Evolutionary conservation across 2,113 vertebrate genomes (phyloP), one percentile per base, ranked within the genome.

Genomic region (Anguilla rostrata): DNA sequence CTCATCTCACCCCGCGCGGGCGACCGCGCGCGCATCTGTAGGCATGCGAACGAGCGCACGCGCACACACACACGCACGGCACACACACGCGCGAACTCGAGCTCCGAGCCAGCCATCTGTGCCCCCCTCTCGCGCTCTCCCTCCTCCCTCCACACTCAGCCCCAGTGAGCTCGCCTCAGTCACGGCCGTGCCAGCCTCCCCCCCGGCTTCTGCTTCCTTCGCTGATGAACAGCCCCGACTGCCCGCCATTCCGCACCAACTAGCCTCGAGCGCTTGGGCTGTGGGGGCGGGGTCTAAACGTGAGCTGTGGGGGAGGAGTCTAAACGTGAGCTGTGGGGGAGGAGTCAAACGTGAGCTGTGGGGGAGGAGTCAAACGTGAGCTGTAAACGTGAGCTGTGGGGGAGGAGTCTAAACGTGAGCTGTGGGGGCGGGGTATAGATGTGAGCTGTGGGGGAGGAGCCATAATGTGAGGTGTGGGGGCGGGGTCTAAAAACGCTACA

Each of bases 1-100:
- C 26, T 34, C 71, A 3, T 75, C 3, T 22, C 2, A 20, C 80
- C 80, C 2, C 1, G 71, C n/a, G 11, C 18, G 9, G 3, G 2
- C 57, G 41, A 7, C 29, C 56, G 22, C 57, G 34, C 83, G 41
- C 16, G 18, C 43, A 9, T 41, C 20, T 20, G 40, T 9, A 71
- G n/a, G 4, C 29, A 29, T 20, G 12, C 83, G 20, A 39, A 29
- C 63, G 34, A 0, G 49, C 63, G 41, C 84, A 78, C 22, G 87
- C 26, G 81, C 71, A 84, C 39, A 87, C 9, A 53, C 66, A 89
- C 40, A 53, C 40, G 6, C 43, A 79, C 43, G 26, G 49, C 26
- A 84, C 57, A 43, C 83, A 78, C 84, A 39, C 40, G 5, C 43
- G 34, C 43, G 3, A 4, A 46, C 43, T 53, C 46, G 53, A 6